phyloP scores from a whole-genome alignment of 2,888 invertebrate species.

The Teleiodes luculella region DNA sequence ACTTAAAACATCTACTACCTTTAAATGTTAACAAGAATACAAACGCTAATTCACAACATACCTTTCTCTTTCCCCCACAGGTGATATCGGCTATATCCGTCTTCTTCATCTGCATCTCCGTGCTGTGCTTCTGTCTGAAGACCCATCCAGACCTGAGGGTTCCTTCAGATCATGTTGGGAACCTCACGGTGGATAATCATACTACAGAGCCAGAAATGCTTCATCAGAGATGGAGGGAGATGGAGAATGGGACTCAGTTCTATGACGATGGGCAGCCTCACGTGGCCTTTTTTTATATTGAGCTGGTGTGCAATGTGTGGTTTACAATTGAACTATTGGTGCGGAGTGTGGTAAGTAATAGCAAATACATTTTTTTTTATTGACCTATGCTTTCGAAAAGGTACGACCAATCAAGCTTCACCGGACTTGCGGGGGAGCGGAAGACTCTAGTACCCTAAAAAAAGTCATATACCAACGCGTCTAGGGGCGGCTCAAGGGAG shows the following conservation, averaged over 20 bases:
- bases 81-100: conserved; percentile 94
- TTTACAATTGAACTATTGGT: conserved; percentile 95
- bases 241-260: conserved; percentile 30
- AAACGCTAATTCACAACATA: background rate
- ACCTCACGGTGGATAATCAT: conserved; percentile 28
- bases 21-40: too few species aligned
- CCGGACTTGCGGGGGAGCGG: too few species aligned
- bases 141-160: conserved; percentile 91
- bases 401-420: too few species aligned
- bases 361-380: too few species aligned
- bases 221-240: background rate
- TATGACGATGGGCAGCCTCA: conserved; percentile 80
- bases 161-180: conserved; percentile 26
- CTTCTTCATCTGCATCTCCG: conserved; percentile 97
- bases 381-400: too few species aligned
- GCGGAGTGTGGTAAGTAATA: conserved; percentile 91
- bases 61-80: conserved; percentile 66
- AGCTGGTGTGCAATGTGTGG: conserved; percentile 96
- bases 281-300: conserved; percentile 92
- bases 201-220: conserved; percentile 30
- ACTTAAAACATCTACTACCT: too few species aligned
- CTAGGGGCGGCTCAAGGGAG: too few species aligned
- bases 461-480: too few species aligned
- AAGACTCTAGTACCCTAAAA: too few species aligned
- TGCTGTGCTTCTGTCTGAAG: conserved; percentile 97